These are phyloP conservation scores for Mythimna pallens DNA, from an alignment of 2,888 invertebrate species.

Conservation along the genomic window DNA sequence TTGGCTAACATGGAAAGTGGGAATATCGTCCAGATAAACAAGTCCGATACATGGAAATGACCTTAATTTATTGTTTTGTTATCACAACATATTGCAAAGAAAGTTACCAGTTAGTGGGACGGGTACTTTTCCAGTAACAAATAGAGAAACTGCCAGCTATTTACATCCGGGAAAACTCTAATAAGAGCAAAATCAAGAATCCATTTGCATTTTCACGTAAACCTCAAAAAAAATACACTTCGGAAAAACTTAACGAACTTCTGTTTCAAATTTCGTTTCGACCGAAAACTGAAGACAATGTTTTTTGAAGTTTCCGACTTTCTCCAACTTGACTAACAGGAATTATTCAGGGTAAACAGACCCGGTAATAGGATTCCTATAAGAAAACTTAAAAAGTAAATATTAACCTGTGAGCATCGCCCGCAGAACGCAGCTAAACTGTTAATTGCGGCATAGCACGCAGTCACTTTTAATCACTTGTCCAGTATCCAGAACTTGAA, in stretches of 20 bases:
- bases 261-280: slow-evolving; percentile 22
- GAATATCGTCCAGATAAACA: neutral
- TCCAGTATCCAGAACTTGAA: slow-evolving; percentile 86
- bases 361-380: slow-evolving; percentile 73
- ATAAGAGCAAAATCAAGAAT: slow-evolving; percentile 1
- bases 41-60: slow-evolving; percentile 28
- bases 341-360: slow-evolving; percentile 6
- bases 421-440: slow-evolving; percentile 88
- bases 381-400: slow-evolving; percentile 79
- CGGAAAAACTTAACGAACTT: slow-evolving; percentile 50
- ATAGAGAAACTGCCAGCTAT: slow-evolving; percentile 14
- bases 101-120: neutral
- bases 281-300: slow-evolving; percentile 33
- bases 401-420: slow-evolving; percentile 90
- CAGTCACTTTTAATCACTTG: slow-evolving; percentile 88
- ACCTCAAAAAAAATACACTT: slow-evolving; percentile 32
- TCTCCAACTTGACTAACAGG: slow-evolving; percentile 26
- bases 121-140: slow-evolving; percentile 8
- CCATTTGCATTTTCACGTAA: slow-evolving; percentile 16
- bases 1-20: neutral
- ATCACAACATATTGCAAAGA: slow-evolving; percentile 9
- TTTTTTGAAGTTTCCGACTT: slow-evolving; percentile 40
- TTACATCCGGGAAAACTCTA: slow-evolving; percentile 11
- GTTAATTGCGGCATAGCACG: slow-evolving; percentile 88
- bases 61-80: slow-evolving; percentile 55